Base-by-base conservation (phyloP, 37 sponge, comb jelly and placozoan genomes). In the Aphrocallistes beatrix region DNA sequence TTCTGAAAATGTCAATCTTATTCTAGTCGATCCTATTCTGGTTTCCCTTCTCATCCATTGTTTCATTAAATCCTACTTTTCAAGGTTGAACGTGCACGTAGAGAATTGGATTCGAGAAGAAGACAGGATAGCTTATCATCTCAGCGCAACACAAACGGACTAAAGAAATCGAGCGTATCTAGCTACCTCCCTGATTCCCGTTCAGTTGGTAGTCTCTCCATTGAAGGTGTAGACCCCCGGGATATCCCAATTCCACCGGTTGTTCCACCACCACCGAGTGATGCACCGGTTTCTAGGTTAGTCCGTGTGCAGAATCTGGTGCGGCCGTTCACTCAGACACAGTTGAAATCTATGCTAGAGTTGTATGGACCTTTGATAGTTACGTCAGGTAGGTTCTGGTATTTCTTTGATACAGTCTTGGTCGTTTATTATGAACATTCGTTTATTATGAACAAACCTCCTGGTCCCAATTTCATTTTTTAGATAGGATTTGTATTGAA, bases 301-400 rank as follows among this genome's bases (percentile, higher is more conserved):
- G 84, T 93, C 23, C 92, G 92, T 50, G 84, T 96, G 48, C 82
- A 87, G 39, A 86, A 93, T 69, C 85, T 96, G 51, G 92, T 88
- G 23, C 86, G 97, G 28, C 97, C 97, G 32, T 96, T 94, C 85
- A 92, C 97, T 37, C 50, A 86, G 42, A 60, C 25, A 3, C 94
- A 96, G 91, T 86, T 96, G 83, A 86, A 87, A 39, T 89, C 89
- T 36, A 84, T 94, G 36, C 92, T 96, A 1, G 51, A 82, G 0
- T 51, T 84, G 38, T 89, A 96, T 37, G 97, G 94, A 0, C 48
- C 84, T 34, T 50, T 94, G 37, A 81, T 91, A 0, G 34, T 84
- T 37, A 90, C 85, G 37, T 87, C 84, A 60, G 75, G 75, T 60
- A 32, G 3, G 75, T 60, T 42, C 6, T 13, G 6, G 6, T 42